Evolutionary conservation across 2,113 vertebrate genomes (phyloP), one percentile per base, ranked within the genome.

Genomic region (Marcusenius ussheri): DNA sequence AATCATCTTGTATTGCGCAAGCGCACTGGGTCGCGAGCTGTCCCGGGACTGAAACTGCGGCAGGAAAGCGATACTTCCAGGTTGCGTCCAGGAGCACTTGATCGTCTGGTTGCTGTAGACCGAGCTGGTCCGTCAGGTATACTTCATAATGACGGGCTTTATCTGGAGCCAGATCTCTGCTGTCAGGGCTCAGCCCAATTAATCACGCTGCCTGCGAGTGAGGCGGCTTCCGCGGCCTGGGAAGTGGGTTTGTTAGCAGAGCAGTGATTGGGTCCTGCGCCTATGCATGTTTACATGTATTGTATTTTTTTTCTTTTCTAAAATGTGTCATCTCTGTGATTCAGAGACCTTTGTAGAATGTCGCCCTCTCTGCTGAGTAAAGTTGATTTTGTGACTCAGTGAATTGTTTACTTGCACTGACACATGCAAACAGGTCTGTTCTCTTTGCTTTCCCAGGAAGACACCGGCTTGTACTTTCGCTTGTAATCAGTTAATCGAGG

Each of bases 71-170:
- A 89, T 90, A 86, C 89, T 89, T 62, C 87, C 9, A 51, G 45
- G 24, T 27, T 46, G 47, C 53, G 62, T 89, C 83, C 88, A 88
- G 90, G 21, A 50, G 77, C 62, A 89, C 31, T 50, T 13, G 21
- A 47, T 42, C 62, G 51, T 42, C 86, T 83, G 46, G 24, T 49
- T 90, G 27, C 35, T 42, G 47, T 11, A 39, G 46, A 58, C n/a
- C 45, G 88, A 83, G 17, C 87, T 62, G 24, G 70, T 90, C 49
- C 53, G 84, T 51, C 89, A 85, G 85, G 90, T 90, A 80, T 90
- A 56, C 77, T 47, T 50, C 53, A 74, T 50, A 66, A 62, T 53
- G 77, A 80, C 58, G 31, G 89, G 17, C 42, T 90, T 88, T 89
- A 92, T 87, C 88, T 83, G 66, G 49, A 51, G 47, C 27, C 35